Base-by-base conservation (phyloP, 2,797 vertebrate species). In the Staurois parvus region DNA sequence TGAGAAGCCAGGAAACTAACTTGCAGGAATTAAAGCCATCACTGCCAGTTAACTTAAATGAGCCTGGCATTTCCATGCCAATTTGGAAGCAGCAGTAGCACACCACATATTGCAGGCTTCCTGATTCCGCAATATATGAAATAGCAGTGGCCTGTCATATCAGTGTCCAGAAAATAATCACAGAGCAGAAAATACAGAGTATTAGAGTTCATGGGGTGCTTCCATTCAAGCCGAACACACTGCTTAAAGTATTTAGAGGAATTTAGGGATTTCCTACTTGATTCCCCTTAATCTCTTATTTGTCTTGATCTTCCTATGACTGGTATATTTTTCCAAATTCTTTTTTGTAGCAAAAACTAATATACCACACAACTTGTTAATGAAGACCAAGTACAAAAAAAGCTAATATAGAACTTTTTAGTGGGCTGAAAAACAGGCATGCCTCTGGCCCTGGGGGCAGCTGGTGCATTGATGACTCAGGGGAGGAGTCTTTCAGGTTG, bases 1-100 rank as follows among this genome's bases (percentile, higher is more conserved):
- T 80, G 72, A 75, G 62, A 80, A 34, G 64, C 77, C 70, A 74
- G 72, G 62, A 85, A 81, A 80, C 74, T 40, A 0, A 1, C 0
- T 8, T 67, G 74, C 0, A 10, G 79, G 67, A 86, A 75, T 76
- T 67, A 32, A 64, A 56, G 76, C 37, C 30, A 3, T 11, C 26
- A 32, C 28, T 4, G 0, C 0, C 21, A 24, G 67, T 80, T 69
- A 3, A 28, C 1, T 24, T 67, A 75, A 62, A 45, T 29, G 11
- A 79, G 30, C 15, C 21, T 76, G 48, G 32, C 26, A 28, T 72
- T 81, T 84, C 24, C 32, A 6, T 72, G 76, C 52, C 66, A 81
- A 37, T 28, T 21, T 26, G 28, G 32, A 26, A 79, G 74, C 64
- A 45, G 32, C 56, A n/a, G 37, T 37, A 9, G n/a, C 21, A 77